Evolutionary conservation across 2,113 vertebrate genomes (phyloP), one percentile per base, ranked within the genome.

Genomic region (Pseudolaguvia tuberculata): DNA sequence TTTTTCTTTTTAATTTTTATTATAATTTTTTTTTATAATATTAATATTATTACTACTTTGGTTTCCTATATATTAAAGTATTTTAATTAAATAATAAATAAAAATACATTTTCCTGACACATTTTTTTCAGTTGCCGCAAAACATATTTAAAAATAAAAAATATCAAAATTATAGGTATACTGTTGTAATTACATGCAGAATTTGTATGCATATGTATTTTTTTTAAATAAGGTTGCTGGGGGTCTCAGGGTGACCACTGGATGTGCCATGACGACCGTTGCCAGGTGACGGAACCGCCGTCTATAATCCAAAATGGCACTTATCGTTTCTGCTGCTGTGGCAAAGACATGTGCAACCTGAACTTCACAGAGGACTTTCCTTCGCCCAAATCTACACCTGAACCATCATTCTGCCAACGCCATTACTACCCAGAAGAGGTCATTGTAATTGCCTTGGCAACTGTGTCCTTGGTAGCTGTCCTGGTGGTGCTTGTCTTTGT

Each of bases 241-340:
- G 89, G 91, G 79, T 90, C 91, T 62, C 87, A 91, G 65, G 92
- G 90, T 56, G 89, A 92, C 71, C 90, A 92, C 20, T 91, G 91
- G 72, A 92, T 93, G 72, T 98, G 96, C 88, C 86, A 89, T 65
- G 90, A 89, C 50, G 90, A 93, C 80, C 93, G 89, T 84, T 98
- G 96, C 70, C 88, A 94, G 70, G 92, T 94, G 62, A 93, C 92
- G 8, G 90, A 87, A 1, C 86, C 89, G 0, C 92, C 92, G 7
- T 90, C 93, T 47, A 86, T 88, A 81, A 89, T 92, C 80, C 93
- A 94, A 77, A 96, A 94, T 79, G 91, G 91, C 72, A 96, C 88
- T 4, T 94, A 92, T 1, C 91, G 92, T 25, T 98, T 97, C 86
- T 98, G 96, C 86, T 98, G 96, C 88, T 98, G 96, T 84, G 94